Conservation (phyloP, 2,113 vertebrate species). For the Polyodon spathula region DNA sequence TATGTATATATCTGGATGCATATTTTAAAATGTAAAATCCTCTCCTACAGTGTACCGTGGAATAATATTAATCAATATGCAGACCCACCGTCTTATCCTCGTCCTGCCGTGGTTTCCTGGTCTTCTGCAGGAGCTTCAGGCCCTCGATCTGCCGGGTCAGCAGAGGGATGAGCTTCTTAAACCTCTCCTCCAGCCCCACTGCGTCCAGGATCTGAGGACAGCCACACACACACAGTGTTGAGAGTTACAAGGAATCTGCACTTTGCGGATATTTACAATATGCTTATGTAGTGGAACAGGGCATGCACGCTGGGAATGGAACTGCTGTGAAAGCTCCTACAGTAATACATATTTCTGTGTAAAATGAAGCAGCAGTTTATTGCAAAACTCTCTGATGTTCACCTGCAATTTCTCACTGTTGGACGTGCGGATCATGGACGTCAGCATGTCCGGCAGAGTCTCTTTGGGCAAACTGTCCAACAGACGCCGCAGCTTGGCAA, state of each 20-base stretch:
- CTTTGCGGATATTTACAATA: background rate
- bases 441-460: constrained; percentile 83
- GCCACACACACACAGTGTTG: background rate
- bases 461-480: constrained; percentile 85
- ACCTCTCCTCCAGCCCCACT: constrained; percentile 79
- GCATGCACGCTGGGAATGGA: too few species aligned
- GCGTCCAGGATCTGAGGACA: constrained; percentile 78
- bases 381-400: too few species aligned
- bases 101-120: constrained; percentile 71
- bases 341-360: background rate
- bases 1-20: too few species aligned
- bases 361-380: background rate
- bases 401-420: constrained; percentile 96
- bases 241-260: background rate
- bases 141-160: constrained; percentile 88
- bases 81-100: constrained; percentile 73
- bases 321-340: too few species aligned
- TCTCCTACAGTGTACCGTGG: constrained; percentile 74
- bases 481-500: constrained; percentile 81
- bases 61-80: constrained; percentile 78
- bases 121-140: constrained; percentile 85
- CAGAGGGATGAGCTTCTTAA: constrained; percentile 84
- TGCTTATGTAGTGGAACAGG: background rate
- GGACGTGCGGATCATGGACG: constrained; percentile 86
- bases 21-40: too few species aligned